Conservation (phyloP, 2,797 vertebrate genomes). For the Sciurus carolinensis region DNA sequence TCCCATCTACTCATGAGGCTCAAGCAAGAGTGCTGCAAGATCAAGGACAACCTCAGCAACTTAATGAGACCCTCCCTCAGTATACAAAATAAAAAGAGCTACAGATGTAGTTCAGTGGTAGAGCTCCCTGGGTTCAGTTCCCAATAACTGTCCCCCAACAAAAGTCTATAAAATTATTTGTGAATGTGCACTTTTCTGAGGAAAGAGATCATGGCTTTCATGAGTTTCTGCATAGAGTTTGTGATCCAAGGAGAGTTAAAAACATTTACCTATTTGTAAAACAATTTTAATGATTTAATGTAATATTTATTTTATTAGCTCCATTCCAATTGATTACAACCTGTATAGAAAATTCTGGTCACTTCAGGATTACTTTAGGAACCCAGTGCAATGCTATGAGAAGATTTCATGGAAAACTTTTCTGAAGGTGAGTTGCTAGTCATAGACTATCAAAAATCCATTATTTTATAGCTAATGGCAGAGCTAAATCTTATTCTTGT, state of each 20-base stretch:
- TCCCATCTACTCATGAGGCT: too few species aligned
- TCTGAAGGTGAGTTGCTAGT: constrained; percentile 93
- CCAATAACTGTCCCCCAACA: too few species aligned
- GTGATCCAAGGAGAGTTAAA: constrained; percentile 24
- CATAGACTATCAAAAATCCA: neutral
- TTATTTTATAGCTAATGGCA: constrained; percentile 24
- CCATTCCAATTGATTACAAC: constrained; percentile 99
- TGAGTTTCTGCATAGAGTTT: constrained; percentile 20
- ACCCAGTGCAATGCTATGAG: constrained; percentile 98
- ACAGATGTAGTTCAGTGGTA: too few species aligned
- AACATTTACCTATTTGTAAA: constrained; percentile 55
- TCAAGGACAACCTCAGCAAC: too few species aligned
- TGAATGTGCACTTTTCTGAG: constrained; percentile 18
- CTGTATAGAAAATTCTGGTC: constrained; percentile 99
- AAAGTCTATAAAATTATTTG: neutral
- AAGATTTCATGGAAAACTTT: constrained; percentile 99
- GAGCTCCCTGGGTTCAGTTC: too few species aligned
- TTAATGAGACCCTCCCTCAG: too few species aligned
- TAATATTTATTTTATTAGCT: constrained; percentile 89
- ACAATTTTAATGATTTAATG: constrained; percentile 61
- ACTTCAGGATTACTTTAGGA: constrained; percentile 98
- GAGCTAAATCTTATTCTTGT: constrained; percentile 16
- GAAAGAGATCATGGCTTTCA: neutral
- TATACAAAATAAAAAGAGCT: too few species aligned
- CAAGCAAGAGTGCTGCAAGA: too few species aligned